Evolutionary conservation across 1,140 invertebrate genomes (phyloP), one percentile per base, ranked within the genome.

Genomic region (Helicorthomorpha holstii): DNA sequence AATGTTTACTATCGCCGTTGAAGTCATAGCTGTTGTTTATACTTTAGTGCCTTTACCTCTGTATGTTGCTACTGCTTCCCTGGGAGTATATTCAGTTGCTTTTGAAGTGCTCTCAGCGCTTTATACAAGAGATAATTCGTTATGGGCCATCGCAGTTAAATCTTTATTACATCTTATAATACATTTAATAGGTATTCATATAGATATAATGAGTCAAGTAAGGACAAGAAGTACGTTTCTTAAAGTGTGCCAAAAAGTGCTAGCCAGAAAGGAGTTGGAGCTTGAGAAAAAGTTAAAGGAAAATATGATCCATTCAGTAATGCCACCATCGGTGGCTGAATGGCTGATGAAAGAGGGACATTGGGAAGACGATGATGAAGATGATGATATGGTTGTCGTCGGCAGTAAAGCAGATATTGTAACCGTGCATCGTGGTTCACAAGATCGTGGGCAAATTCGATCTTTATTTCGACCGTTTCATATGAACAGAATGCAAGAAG

Each of bases 251-350:
- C 89, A 95, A 64, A 92, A 89, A 53, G 64, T 90, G 16, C 65
- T 91, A 50, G 89, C 92, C 1, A 70, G 87, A 23, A 75, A 81
- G 45, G 88, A 95, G 60, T 67, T 96, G 27, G 85, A 93, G 66
- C 78, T 87, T 70, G 92, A 97, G 63, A 94, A 92, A 58, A 82
- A 88, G 58, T 70, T 95, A 3, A 95, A 94, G 64, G 90, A 95
- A 63, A 90, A 93, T 65, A 95, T 95, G 89, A 95, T 96, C 61
- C 85, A 90, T 63, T 94, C 88, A 2, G 84, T 97, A 25, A 97
- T 95, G 90, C 90, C 91, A 10, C 84, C 83, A 1, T 85, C 83
- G 62, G 83, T 95, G 1, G 91, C 91, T 1, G 75, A 80, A 53
- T 88, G 85, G 79, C 69, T 92, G 14, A 80, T 92, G 74, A 58